These are phyloP conservation scores for Rhagologus leucostigma DNA, from an alignment of 2,113 vertebrate species.

Conservation along the genomic window DNA sequence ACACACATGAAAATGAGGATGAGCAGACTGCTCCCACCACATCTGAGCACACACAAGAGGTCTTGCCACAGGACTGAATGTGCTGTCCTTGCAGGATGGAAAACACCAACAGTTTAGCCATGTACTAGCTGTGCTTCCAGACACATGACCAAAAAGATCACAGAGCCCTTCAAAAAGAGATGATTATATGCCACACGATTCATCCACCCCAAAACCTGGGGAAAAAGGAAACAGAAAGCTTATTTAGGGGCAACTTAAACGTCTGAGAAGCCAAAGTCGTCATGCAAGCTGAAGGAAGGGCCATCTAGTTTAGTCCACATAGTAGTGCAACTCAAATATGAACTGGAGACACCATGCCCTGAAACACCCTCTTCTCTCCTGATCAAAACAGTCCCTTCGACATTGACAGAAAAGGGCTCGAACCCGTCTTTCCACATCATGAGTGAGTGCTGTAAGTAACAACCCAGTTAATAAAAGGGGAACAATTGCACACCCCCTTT, in stretches of 20 bases:
- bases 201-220: not conserved
- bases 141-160: not conserved
- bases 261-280: not conserved
- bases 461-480: not conserved
- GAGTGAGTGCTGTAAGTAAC: not conserved
- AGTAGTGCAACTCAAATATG: not conserved
- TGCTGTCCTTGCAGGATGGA: not conserved
- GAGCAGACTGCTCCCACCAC: not conserved
- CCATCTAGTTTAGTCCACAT: not conserved
- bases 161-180: not conserved
- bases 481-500: not conserved
- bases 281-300: not conserved
- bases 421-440: not conserved
- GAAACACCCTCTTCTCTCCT: not conserved
- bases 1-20: not conserved
- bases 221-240: not conserved
- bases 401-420: not conserved
- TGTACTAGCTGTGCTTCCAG: not conserved
- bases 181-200: not conserved
- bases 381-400: not conserved
- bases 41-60: fast-evolving
- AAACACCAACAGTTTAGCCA: not conserved
- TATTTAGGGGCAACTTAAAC: not conserved
- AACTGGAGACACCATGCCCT: not conserved
- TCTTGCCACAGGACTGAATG: not conserved